These are phyloP conservation scores for Caenorhabditis sp. DNA, from an alignment of 2,888 invertebrate species.

Conservation along the genomic window DNA sequence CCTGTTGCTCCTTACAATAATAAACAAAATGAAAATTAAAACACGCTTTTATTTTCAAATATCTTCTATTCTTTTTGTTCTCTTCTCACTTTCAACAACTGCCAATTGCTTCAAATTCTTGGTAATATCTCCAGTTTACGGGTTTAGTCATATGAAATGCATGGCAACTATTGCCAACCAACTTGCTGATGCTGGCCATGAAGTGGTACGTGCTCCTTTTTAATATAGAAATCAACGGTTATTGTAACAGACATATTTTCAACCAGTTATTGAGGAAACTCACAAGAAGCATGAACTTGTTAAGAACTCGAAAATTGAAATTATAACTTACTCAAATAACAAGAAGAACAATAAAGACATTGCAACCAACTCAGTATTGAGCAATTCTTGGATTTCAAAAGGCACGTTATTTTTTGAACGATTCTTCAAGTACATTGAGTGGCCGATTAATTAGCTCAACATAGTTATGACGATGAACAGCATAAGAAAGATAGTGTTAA, in stretches of 20 bases:
- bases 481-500: too few species aligned
- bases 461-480: too few species aligned
- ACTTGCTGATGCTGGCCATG: conserved; percentile 60
- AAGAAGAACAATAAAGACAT: conserved; percentile 21
- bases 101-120: conserved; percentile 44
- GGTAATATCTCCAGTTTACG: conserved; percentile 51
- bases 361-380: neutral
- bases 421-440: too few species aligned
- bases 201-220: conserved; percentile 57
- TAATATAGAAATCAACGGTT: neutral
- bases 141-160: conserved; percentile 59
- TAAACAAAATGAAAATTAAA: too few species aligned
- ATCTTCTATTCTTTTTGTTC: neutral
- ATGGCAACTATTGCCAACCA: conserved; percentile 58
- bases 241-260: conserved; percentile 36
- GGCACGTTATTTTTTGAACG: too few species aligned
- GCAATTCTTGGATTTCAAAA: conserved; percentile 26
- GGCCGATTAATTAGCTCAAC: too few species aligned
- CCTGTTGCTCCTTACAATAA: too few species aligned
- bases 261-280: conserved; percentile 38
- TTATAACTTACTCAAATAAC: conserved; percentile 33
- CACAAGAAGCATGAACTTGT: conserved; percentile 35
- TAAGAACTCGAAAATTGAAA: conserved; percentile 22
- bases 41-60: too few species aligned
- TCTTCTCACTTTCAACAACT: neutral